These are phyloP conservation scores for Lumbricus terrestris DNA, from an alignment of 2,888 invertebrate genomes.

Conservation along the genomic window DNA sequence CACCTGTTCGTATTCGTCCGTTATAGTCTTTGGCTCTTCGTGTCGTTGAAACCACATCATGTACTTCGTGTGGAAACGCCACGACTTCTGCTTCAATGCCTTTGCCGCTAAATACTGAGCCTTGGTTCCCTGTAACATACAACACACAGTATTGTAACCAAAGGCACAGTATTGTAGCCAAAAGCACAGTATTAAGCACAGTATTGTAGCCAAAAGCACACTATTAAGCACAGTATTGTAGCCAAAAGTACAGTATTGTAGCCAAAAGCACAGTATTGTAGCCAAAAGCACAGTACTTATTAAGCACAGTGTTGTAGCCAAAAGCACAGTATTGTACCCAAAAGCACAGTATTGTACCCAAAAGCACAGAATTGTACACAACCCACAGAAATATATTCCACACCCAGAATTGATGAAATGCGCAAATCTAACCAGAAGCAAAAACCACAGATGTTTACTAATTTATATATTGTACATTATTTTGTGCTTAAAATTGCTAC, in stretches of 20 bases:
- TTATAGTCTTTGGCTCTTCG: conserved; percentile 98
- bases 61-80: conserved; percentile 99
- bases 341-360: background rate
- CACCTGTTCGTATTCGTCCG: conserved; percentile 98
- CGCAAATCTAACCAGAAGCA: too few relatives aligned
- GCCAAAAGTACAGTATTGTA: too few relatives aligned
- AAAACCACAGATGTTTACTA: too few relatives aligned
- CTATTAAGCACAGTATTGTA: too few relatives aligned
- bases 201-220: background rate
- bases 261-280: conserved; percentile 40
- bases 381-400: too few relatives aligned
- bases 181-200: background rate
- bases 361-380: too few relatives aligned
- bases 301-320: background rate
- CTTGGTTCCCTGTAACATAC: conserved; percentile 79
- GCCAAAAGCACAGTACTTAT: background rate
- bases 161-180: background rate
- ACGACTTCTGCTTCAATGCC: conserved; percentile 98
- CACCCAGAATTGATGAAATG: too few relatives aligned
- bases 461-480: too few relatives aligned
- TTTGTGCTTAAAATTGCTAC: too few relatives aligned
- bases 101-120: conserved; percentile 99
- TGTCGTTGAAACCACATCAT: conserved; percentile 99
- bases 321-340: too few relatives aligned
- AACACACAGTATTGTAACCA: background rate